Evolutionary conservation across 2,797 vertebrate genomes (phyloP).

Genomic region (Lophura swinhoii): DNA sequence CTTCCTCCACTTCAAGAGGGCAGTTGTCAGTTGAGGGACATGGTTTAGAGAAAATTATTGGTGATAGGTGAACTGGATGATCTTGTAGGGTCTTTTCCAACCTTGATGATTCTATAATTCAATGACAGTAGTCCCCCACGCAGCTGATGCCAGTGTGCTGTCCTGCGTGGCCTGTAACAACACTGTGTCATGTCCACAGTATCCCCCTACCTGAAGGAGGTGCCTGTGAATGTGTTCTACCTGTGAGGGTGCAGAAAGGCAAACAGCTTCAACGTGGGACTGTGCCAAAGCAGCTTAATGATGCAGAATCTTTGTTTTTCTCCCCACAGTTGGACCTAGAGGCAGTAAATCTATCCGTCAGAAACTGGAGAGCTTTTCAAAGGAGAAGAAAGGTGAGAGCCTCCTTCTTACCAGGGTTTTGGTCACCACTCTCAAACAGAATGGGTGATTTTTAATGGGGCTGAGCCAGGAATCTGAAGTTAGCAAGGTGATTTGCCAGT

Average conservation of each 20-base stretch:
- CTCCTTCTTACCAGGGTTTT: fast-evolving
- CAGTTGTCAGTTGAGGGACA: too few relatives aligned
- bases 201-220: not conserved
- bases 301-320: not conserved
- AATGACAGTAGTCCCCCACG: not conserved
- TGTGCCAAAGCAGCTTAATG: fast-evolving
- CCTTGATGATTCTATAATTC: not conserved
- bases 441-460: not conserved
- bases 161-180: not conserved
- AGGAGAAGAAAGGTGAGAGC: slow-evolving; percentile 86
- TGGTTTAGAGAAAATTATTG: too few relatives aligned
- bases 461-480: not conserved
- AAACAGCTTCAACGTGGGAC: not conserved
- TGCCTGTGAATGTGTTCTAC: not conserved
- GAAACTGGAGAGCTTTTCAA: slow-evolving; percentile 89
- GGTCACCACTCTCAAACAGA: not conserved
- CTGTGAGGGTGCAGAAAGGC: not conserved
- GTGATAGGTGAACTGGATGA: not conserved
- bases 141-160: fast-evolving
- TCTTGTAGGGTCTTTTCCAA: not conserved
- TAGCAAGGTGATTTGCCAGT: too few relatives aligned
- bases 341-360: slow-evolving; percentile 85
- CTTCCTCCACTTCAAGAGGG: not conserved
- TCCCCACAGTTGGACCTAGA: slow-evolving; percentile 78
- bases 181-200: too few relatives aligned